Percentiles rank a stretch among this genome's conserved stretches.
These are phyloP conservation scores for Orcinus orca DNA, from an alignment of 2,113 vertebrate genomes.

Conservation along the genomic window DNA sequence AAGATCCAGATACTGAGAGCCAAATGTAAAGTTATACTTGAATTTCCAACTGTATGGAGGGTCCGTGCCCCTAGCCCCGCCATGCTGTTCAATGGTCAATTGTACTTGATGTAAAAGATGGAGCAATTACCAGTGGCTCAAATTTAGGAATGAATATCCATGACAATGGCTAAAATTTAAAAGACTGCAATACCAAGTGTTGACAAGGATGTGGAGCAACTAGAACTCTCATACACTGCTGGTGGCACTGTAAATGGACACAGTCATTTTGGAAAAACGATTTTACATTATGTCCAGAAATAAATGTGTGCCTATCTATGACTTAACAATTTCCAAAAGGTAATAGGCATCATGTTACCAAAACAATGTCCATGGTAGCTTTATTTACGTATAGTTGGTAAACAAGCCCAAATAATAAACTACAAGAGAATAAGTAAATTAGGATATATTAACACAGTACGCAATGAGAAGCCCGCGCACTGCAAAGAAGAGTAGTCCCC, in stretches of 20 bases:
- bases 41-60: neutral
- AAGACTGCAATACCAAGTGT: neutral
- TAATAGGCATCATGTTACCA: neutral
- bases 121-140: neutral
- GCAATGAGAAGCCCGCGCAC: too few species aligned
- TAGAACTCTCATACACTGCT: neutral
- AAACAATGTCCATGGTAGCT: neutral
- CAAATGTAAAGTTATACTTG: neutral
- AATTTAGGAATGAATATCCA: neutral
- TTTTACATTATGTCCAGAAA: neutral
- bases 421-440: neutral
- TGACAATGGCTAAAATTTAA: neutral
- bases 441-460: neutral
- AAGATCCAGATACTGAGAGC: neutral
- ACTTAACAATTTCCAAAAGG: neutral
- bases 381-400: neutral
- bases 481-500: too few species aligned
- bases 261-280: neutral
- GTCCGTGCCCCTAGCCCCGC: neutral
- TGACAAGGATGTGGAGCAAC: neutral
- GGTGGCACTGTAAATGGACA: neutral
- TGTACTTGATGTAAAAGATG: neutral
- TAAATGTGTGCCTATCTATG: neutral
- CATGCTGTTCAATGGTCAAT: neutral
- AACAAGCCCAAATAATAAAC: neutral